Conservation (phyloP, 2,888 invertebrate genomes). For the Brenthis ino region DNA sequence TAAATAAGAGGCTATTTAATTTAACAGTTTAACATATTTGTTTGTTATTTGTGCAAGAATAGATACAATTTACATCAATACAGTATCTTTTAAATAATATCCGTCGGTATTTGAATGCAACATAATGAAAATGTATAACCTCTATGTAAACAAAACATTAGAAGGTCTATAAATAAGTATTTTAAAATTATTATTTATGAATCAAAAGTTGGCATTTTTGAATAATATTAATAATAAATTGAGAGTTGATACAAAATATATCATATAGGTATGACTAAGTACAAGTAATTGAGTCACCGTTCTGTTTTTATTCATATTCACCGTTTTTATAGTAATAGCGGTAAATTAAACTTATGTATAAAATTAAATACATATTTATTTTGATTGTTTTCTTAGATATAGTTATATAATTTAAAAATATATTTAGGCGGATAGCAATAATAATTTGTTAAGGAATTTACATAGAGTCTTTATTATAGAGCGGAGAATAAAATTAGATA, state of each 20-base stretch:
- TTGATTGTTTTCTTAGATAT: no score
- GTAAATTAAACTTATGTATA: no score
- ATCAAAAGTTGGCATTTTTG: not conserved
- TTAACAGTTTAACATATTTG: no score
- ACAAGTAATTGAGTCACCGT: not conserved
- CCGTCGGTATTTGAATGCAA: constrained; percentile 3
- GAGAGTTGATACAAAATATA: not conserved
- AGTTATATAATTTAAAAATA: no score
- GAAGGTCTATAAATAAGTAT: not conserved
- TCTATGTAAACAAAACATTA: not conserved
- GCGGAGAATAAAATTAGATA: no score
- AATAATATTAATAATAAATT: constrained; percentile 8
- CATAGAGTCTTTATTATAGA: no score
- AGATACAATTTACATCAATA: not conserved
- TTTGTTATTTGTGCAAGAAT: not conserved
- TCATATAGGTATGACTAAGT: not conserved
- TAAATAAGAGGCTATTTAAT: no score
- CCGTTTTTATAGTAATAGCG: not conserved
- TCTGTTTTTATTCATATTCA: not conserved
- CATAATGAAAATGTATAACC: not conserved
- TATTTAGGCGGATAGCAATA: no score
- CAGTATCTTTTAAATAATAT: not conserved
- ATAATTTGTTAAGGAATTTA: no score
- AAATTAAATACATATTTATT: no score
- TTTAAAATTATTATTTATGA: not conserved